phyloP scores from a whole-genome alignment of 1,140 invertebrate species.

The Papilio xuthus region DNA sequence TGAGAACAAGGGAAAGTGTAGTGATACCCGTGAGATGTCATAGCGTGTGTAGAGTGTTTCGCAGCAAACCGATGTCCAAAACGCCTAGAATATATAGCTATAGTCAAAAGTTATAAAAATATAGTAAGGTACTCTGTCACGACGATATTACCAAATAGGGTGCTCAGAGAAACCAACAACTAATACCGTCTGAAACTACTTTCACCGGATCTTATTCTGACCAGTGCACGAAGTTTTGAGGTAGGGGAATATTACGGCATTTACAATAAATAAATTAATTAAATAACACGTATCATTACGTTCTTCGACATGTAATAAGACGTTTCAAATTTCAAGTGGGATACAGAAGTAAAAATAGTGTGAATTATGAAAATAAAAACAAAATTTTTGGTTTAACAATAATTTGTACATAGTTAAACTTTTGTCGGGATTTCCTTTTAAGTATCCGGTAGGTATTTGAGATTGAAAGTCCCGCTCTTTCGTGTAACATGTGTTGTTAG shows the following conservation, averaged over 20 bases:
- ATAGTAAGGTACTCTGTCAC: background rate
- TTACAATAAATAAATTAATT: background rate
- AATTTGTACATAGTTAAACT: too few species aligned
- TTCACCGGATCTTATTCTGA: conserved; percentile 13
- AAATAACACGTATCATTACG: background rate
- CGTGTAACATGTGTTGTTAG: too few species aligned
- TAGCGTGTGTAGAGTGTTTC: background rate
- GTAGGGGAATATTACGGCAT: background rate
- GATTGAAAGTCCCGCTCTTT: too few species aligned
- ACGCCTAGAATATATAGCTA: background rate
- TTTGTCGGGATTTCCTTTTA: too few species aligned
- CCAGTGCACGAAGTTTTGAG: background rate
- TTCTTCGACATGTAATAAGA: background rate
- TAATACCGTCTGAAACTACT: background rate
- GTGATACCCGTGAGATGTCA: background rate
- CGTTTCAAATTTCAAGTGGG: background rate
- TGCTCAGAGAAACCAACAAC: conserved; percentile 8
- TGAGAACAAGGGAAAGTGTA: background rate
- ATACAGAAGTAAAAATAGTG: background rate
- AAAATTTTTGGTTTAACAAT: too few species aligned
- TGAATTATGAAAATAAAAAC: too few species aligned
- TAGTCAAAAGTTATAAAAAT: background rate
- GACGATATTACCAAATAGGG: background rate
- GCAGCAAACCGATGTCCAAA: background rate
- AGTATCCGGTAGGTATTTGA: too few species aligned